A percentile compares a stretch with the other conserved stretches of the same genome.
Conservation (phyloP, 1,140 invertebrate species). For the Thalassaphorura encarpata region DNA sequence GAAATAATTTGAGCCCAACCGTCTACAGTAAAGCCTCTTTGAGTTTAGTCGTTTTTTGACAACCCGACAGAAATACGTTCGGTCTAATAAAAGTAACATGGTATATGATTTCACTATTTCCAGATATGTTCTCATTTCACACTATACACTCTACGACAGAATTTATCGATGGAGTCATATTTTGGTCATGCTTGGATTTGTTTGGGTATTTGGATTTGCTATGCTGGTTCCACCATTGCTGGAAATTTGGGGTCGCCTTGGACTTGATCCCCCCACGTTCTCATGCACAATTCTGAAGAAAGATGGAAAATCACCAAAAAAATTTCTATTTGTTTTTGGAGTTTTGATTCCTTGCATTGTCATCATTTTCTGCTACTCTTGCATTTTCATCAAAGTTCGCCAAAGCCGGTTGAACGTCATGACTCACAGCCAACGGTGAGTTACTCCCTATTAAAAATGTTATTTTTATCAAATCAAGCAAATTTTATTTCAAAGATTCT, state of each 20-base stretch:
- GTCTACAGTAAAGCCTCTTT: too few species aligned
- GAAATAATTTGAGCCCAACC: too few species aligned
- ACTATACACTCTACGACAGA: constrained; percentile 58
- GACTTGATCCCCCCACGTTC: constrained; percentile 60
- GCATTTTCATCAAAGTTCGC: constrained; percentile 69
- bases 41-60: too few species aligned
- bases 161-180: constrained; percentile 63
- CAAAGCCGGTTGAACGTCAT: constrained; percentile 56
- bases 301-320: constrained; percentile 65
- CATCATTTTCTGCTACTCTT: constrained; percentile 70
- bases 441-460: not conserved
- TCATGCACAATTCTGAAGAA: constrained; percentile 70
- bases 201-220: constrained; percentile 58
- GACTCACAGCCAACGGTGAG: too few species aligned
- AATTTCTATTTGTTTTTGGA: constrained; percentile 69
- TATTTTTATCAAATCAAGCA: too few species aligned
- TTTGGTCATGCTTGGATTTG: constrained; percentile 56
- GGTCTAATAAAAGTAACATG: too few species aligned
- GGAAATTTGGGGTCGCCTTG: constrained; percentile 70
- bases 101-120: constrained; percentile 35
- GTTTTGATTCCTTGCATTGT: constrained; percentile 69
- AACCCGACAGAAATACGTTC: too few species aligned
- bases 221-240: constrained; percentile 62
- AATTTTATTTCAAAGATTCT: too few species aligned
- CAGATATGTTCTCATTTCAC: constrained; percentile 73